A percentile compares a stretch with the other conserved stretches of the same genome.
Conservation (phyloP, 2,113 vertebrate species). For the Plestiodon gilberti region DNA sequence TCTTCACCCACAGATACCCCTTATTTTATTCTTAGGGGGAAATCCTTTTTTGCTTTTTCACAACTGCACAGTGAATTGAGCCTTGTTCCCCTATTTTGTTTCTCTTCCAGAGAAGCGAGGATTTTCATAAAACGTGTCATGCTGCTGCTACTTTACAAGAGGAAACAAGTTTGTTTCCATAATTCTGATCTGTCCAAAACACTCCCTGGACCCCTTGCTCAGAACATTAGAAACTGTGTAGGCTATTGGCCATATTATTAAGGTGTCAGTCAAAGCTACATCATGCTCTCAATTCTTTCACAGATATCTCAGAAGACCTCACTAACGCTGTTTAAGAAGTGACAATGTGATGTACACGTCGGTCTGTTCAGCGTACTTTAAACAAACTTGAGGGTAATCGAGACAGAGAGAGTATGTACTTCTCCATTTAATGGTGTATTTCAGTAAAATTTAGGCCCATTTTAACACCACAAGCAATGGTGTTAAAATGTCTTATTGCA, state of each 20-base stretch:
- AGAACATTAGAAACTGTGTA: conserved; percentile 20
- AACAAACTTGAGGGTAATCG: conserved; percentile 14
- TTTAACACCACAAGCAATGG: conserved; percentile 46
- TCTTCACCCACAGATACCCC: conserved; percentile 62
- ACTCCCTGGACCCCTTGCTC: conserved; percentile 47
- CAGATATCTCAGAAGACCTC: conserved; percentile 27
- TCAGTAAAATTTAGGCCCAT: conserved; percentile 57
- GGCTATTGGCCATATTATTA: conserved; percentile 12
- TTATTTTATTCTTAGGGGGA: conserved; percentile 56
- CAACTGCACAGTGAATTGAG: conserved; percentile 55
- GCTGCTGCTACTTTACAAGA: conserved; percentile 8
- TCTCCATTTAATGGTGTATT: conserved; percentile 59
- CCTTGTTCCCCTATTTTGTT: background rate
- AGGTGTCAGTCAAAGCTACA: background rate
- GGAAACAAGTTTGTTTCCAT: conserved; percentile 40
- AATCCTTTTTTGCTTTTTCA: conserved; percentile 49
- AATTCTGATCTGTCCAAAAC: conserved; percentile 46
- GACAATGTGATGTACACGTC: background rate
- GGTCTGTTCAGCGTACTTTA: conserved; percentile 51
- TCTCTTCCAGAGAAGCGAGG: conserved; percentile 8
- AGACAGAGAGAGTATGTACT: background rate
- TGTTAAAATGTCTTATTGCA: conserved; percentile 63
- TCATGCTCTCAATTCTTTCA: background rate
- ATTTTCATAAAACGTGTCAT: conserved; percentile 30
- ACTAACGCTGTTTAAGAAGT: conserved; percentile 20